Base-by-base conservation (phyloP, 2,113 vertebrate genomes). In the Nothocercus julius region DNA sequence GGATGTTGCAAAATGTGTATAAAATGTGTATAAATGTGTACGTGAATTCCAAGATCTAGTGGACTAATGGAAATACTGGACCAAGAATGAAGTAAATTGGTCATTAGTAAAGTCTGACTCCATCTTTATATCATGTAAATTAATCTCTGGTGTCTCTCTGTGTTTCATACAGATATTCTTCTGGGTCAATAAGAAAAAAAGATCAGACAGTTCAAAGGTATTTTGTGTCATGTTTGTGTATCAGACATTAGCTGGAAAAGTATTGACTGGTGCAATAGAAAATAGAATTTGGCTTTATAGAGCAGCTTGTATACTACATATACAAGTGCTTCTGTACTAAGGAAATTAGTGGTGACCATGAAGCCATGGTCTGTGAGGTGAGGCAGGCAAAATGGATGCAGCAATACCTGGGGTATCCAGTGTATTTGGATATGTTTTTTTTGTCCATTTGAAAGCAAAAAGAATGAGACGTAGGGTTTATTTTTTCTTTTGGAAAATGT, bases 71-170 rank as follows among this genome's bases (percentile, higher is more conserved):
- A 87, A 82, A 81, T 47, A 85, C 7, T 1, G 3, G 59, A 36
- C 84, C 83, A 94, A 85, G 79, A 95, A 58, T 68, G 30, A 85
- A 85, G 47, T 82, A 74, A 36, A 54, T 34, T 87, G 40, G 24
- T 75, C 56, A 36, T 92, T 87, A 80, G 59, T 32, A 54, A 69
- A 64, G 4, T 72, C 42, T 69, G 42, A 53, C n/a, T 91, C 14
- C 7, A 30, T 73, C 14, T 21, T 9, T 63, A 3, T n/a, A 45
- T 63, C 3, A 3, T 58, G 32, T 82, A 77, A 84, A 54, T 85
- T 63, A 54, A 18, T 5, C 13, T 54, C 56, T 38, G 6, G 4
- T 54, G 15, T 56, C 32, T 74, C 62, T 92, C 85, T 69, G 63
- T 53, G 45, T 69, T 92, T 86, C 73, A 66, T 59, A 45, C 13